phyloP scores from a whole-genome alignment of 2,888 invertebrate species.

The Drosophila basisetae region DNA sequence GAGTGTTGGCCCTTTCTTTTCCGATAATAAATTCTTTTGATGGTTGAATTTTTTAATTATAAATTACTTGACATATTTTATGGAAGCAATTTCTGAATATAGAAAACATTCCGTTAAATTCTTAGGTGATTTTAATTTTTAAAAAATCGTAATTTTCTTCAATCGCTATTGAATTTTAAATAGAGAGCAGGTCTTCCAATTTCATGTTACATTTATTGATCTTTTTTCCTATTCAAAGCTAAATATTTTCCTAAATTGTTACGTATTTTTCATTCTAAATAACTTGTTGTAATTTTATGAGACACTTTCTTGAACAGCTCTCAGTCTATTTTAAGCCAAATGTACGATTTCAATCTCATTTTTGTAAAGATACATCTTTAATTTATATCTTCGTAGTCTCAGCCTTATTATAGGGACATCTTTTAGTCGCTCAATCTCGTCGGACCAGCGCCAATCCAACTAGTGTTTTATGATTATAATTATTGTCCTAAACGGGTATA shows the following conservation, averaged over 20 bases:
- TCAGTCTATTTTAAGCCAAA: neutral
- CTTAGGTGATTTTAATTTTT: neutral
- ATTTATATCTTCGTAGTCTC: neutral
- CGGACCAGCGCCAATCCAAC: neutral
- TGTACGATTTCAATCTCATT: neutral
- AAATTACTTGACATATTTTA: too few relatives aligned
- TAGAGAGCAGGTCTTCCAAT: neutral
- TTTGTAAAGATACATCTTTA: neutral
- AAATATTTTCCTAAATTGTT: neutral
- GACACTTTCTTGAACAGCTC: neutral
- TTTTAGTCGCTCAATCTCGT: neutral
- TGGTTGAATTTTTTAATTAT: too few relatives aligned
- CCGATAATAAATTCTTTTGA: neutral
- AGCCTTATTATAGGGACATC: neutral
- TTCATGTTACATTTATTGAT: neutral
- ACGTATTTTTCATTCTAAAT: neutral
- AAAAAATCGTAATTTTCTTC: neutral
- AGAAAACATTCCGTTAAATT: neutral
- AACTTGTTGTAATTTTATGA: neutral
- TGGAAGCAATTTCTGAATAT: neutral
- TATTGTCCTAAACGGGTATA: conserved; percentile 41
- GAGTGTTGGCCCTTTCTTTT: neutral
- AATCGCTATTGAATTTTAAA: neutral
- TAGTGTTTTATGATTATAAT: conserved; percentile 25
- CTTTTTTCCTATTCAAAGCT: neutral